Percentiles rank a stretch among this genome's conserved stretches.
Evolutionary conservation across 2,113 vertebrate genomes (phyloP).

Genomic region (Pomatorhinus ruficollis): DNA sequence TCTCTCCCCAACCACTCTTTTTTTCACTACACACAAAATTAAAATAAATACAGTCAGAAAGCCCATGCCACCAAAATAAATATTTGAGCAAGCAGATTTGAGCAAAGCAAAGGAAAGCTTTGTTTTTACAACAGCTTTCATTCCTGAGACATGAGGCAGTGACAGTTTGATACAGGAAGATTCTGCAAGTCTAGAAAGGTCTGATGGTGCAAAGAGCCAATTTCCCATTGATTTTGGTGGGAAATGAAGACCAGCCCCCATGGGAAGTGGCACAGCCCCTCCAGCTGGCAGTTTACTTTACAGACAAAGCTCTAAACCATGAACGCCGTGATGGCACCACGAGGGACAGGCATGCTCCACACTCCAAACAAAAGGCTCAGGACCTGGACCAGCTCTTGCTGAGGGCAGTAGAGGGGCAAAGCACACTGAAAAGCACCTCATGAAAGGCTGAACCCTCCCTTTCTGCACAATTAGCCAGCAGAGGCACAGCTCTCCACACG

Average conservation of each 20-base stretch:
- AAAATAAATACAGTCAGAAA: conserved; percentile 36
- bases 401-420: background rate
- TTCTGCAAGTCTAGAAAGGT: background rate
- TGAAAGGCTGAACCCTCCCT: background rate
- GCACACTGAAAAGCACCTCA: accelerated
- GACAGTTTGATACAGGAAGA: background rate
- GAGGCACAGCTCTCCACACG: background rate
- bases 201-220: background rate
- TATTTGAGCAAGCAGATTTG: conserved; percentile 16
- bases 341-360: background rate
- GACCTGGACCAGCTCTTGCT: background rate
- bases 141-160: background rate
- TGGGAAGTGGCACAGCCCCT: background rate
- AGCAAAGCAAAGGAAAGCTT: background rate
- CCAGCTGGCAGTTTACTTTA: background rate
- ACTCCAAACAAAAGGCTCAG: background rate
- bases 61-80: conserved; percentile 17
- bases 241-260: background rate
- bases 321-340: accelerated
- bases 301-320: accelerated
- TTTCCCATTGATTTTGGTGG: background rate
- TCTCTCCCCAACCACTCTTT: background rate
- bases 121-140: background rate
- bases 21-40: background rate
- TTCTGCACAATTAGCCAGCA: background rate